Conservation (phyloP, 2,113 vertebrate genomes). For the Notarius lentiginosus region DNA sequence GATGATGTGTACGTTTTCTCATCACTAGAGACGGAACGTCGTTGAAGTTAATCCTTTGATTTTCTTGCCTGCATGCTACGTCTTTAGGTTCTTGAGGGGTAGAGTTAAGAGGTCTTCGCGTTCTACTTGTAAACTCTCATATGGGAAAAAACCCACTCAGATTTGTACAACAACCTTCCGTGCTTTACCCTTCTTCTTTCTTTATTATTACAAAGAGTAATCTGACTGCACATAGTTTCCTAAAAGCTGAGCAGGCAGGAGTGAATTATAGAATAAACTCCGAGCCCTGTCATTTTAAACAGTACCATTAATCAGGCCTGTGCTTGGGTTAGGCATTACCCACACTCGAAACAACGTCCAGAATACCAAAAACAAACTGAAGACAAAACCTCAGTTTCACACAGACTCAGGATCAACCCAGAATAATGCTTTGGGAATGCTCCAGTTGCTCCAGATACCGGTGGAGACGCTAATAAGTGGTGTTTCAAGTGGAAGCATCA, state of each 20-base stretch:
- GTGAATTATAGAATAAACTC: background rate
- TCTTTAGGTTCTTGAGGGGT: background rate
- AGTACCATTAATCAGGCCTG: background rate
- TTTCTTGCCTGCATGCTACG: background rate
- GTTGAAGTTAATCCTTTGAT: background rate
- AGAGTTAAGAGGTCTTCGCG: background rate
- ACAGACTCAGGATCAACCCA: background rate
- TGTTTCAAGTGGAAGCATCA: background rate
- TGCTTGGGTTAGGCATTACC: background rate
- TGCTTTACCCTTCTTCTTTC: background rate
- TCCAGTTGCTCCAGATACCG: background rate
- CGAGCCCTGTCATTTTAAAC: constrained; percentile 10
- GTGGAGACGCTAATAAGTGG: background rate
- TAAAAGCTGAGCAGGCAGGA: background rate
- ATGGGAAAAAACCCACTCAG: background rate
- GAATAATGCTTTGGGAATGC: constrained; percentile 3
- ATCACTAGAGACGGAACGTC: background rate
- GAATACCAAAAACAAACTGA: background rate
- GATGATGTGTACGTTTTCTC: background rate
- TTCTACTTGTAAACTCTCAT: background rate
- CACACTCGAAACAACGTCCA: background rate
- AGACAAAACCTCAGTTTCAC: background rate
- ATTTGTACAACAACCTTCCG: background rate
- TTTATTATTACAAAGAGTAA: background rate
- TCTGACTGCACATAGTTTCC: background rate